Conservation (phyloP, 2,113 vertebrate species). For the Gila orcuttii region DNA sequence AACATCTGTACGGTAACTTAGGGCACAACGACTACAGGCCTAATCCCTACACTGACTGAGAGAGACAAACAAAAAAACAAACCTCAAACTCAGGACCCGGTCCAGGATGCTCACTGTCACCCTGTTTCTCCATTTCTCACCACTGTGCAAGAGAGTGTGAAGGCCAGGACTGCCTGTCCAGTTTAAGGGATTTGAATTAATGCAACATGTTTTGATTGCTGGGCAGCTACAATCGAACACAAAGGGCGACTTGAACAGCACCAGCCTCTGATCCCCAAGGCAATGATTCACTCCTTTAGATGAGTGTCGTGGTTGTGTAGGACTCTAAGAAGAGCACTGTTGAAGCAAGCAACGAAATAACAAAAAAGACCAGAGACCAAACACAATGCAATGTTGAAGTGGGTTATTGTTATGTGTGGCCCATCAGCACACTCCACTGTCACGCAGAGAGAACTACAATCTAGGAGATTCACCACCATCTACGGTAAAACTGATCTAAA, state of each 20-base stretch:
- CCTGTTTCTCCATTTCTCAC: constrained; percentile 17
- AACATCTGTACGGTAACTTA: constrained; percentile 39
- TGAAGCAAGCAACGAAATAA: constrained; percentile 15
- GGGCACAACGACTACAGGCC: constrained; percentile 21
- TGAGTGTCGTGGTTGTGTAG: constrained; percentile 14
- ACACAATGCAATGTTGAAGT: background rate
- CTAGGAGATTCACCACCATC: background rate
- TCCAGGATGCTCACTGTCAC: background rate
- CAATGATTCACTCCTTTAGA: constrained; percentile 31
- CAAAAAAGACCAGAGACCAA: constrained; percentile 12
- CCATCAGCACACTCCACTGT: constrained; percentile 41
- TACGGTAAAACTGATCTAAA: background rate
- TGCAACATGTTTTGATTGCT: constrained; percentile 38
- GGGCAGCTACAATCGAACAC: constrained; percentile 30
- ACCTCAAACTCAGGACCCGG: background rate
- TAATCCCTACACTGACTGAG: constrained; percentile 12
- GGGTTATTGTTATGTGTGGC: background rate
- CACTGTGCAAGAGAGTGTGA: constrained; percentile 47
- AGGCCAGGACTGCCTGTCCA: constrained; percentile 46
- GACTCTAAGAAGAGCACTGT: constrained; percentile 27
- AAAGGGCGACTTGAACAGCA: constrained; percentile 21
- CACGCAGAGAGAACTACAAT: background rate
- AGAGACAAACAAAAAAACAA: constrained; percentile 17
- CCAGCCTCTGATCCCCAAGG: background rate
- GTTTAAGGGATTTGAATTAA: constrained; percentile 55